These are phyloP conservation scores for Zootoca vivipara DNA, from an alignment of 2,113 vertebrate genomes.

Conservation along the genomic window DNA sequence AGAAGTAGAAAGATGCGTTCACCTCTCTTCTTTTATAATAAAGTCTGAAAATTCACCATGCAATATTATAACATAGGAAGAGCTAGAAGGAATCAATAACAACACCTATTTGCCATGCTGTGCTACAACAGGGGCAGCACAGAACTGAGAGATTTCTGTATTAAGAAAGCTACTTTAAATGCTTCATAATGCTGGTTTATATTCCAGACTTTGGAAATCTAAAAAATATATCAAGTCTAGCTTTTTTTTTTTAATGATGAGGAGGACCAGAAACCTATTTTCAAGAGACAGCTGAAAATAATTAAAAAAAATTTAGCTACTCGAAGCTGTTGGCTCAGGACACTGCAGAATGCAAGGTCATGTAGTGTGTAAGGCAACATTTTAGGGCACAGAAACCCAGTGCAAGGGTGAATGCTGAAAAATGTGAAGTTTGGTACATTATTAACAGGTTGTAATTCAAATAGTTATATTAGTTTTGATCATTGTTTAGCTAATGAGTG, in stretches of 20 bases:
- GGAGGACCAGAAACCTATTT: neutral
- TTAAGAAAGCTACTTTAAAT: neutral
- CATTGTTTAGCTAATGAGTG: neutral
- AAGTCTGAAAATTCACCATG: neutral
- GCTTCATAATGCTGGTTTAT: neutral
- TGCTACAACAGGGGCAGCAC: neutral
- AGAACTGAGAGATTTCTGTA: neutral
- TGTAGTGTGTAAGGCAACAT: neutral
- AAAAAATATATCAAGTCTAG: neutral
- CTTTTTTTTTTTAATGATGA: neutral
- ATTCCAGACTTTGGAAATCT: neutral
- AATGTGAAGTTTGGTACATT: neutral
- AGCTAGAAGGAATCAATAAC: neutral
- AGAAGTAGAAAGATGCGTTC: neutral
- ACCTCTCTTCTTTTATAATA: conserved; percentile 2
- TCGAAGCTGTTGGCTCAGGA: neutral
- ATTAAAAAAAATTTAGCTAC: neutral
- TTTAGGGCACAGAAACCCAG: neutral
- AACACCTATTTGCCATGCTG: rapidly evolving
- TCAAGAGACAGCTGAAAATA: neutral
- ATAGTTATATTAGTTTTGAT: neutral
- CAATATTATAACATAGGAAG: neutral
- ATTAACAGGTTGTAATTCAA: neutral
- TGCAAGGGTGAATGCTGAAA: neutral
- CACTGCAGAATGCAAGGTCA: neutral